Evolutionary conservation across 2,113 vertebrate genomes (phyloP).

Genomic region (Aptenodytes patagonicus): DNA sequence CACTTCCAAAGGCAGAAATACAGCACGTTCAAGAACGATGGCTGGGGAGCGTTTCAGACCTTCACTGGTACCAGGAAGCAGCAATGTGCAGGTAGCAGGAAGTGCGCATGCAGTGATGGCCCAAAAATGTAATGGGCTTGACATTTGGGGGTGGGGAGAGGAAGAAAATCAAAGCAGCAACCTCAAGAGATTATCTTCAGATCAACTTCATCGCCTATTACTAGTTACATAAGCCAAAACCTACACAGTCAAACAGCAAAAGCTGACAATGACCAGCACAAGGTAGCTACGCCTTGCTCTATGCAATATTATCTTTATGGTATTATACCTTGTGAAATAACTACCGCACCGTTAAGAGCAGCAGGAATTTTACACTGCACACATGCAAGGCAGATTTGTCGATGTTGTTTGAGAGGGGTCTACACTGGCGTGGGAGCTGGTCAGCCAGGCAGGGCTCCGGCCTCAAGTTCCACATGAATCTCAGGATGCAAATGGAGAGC

Average conservation of each 20-base stretch:
- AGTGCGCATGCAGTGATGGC: background rate
- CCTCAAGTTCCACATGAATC: background rate
- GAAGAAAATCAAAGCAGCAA: background rate
- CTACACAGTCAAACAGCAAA: background rate
- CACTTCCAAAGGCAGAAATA: background rate
- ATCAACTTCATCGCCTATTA: background rate
- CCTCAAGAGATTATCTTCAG: background rate
- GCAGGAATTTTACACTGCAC: background rate
- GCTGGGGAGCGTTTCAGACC: background rate
- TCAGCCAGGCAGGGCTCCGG: background rate
- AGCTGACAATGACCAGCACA: background rate
- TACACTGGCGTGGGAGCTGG: background rate
- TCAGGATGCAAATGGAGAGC: background rate
- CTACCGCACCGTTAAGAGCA: background rate
- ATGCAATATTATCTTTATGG: background rate
- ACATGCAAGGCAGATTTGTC: background rate
- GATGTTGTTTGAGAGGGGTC: background rate
- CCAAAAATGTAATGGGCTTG: background rate
- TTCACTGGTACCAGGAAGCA: background rate
- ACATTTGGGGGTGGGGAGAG: background rate
- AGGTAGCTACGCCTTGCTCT: background rate
- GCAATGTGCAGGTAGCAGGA: background rate
- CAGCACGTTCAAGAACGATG: background rate
- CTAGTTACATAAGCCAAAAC: background rate
- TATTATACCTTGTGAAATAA: background rate